A percentile compares a stretch with the other conserved stretches of the same genome.
Conservation (phyloP, 1,140 invertebrate genomes). For the Vanessa atalanta region DNA sequence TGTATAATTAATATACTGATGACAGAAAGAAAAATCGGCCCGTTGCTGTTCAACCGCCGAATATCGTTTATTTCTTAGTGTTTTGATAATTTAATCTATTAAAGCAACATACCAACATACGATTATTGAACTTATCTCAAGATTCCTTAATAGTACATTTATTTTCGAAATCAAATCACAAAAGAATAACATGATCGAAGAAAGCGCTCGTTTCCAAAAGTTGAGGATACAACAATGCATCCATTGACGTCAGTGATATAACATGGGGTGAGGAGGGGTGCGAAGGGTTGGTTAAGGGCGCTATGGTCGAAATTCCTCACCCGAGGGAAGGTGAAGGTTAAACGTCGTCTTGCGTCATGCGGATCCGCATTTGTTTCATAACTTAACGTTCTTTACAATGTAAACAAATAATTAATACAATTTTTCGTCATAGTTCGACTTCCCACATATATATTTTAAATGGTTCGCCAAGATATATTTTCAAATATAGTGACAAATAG, state of each 20-base stretch:
- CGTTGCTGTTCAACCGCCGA: no score
- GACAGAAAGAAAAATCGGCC: no score
- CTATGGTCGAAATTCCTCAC: slow-evolving; percentile 29
- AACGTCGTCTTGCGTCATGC: slow-evolving; percentile 24
- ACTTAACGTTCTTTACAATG: slow-evolving; percentile 26
- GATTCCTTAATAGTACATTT: no score
- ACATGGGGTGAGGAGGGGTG: not conserved
- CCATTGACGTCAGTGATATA: slow-evolving; percentile 17
- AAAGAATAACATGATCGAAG: no score
- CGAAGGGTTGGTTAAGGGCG: slow-evolving; percentile 23
- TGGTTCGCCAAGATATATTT: no score
- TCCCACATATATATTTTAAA: not conserved
- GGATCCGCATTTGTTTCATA: slow-evolving; percentile 26
- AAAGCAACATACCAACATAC: no score
- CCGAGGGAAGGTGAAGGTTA: slow-evolving; percentile 31
- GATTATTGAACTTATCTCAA: no score
- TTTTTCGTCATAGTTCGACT: not conserved
- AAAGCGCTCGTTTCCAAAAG: not conserved
- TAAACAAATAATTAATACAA: slow-evolving; percentile 31
- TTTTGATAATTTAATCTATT: no score
- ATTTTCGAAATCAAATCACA: no score
- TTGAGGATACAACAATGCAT: slow-evolving; percentile 23
- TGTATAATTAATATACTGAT: no score
- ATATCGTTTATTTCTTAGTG: no score
- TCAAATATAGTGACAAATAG: no score